Percentiles rank a stretch among this genome's conserved stretches.
phyloP scores from a whole-genome alignment of 2,113 vertebrate species.

The Zapornia atra region DNA sequence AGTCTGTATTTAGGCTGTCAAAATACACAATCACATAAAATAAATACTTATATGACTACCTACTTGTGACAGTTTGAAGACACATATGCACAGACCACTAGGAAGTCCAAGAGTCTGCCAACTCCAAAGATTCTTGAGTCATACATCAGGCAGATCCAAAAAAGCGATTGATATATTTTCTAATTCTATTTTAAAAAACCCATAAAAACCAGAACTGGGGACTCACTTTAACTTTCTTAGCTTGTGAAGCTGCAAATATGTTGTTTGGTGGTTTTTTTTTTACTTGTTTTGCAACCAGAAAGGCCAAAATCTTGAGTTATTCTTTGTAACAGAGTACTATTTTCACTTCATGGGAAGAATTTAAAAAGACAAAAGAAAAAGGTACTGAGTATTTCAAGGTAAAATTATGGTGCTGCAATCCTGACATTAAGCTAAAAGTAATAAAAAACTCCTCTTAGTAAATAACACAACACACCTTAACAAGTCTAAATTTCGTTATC shows the following conservation, averaged over 20 bases:
- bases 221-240: not conserved
- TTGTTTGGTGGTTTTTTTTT: too few species aligned
- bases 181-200: not conserved
- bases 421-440: not conserved
- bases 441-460: not conserved
- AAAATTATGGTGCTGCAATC: not conserved
- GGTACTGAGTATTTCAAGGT: not conserved
- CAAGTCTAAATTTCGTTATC: not conserved
- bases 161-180: not conserved
- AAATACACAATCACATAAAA: not conserved
- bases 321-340: not conserved
- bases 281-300: not conserved
- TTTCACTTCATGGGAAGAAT: not conserved
- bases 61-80: not conserved
- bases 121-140: not conserved
- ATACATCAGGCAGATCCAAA: not conserved
- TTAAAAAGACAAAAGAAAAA: not conserved
- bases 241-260: not conserved
- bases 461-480: not conserved
- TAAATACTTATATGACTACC: not conserved
- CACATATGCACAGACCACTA: not conserved
- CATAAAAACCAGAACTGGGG: not conserved
- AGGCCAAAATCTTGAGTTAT: not conserved
- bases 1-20: not conserved
- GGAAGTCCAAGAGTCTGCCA: not conserved